Percentiles rank a stretch among this genome's conserved stretches.
Conservation (phyloP, 2,797 vertebrate species). For the Coracias cyanogaster region DNA sequence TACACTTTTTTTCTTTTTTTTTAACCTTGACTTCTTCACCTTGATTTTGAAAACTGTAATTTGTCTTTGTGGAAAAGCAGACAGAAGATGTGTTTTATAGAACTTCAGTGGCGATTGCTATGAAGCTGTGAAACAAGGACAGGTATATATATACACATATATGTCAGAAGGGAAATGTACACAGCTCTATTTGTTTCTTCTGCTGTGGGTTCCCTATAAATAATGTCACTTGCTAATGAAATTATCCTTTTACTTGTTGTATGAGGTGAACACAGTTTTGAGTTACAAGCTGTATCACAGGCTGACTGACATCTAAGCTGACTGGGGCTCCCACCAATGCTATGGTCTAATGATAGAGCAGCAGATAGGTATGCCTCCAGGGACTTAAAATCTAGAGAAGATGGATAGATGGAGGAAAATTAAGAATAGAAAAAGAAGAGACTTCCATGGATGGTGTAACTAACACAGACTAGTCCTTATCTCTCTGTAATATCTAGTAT, state of each 20-base stretch:
- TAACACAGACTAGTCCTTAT: neutral
- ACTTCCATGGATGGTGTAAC: neutral
- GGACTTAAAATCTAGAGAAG: neutral
- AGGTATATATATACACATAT: neutral
- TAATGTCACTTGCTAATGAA: neutral
- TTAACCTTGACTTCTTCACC: neutral
- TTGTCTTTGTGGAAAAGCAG: neutral
- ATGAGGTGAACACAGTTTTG: neutral
- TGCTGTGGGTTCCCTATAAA: neutral
- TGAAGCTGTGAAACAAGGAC: neutral
- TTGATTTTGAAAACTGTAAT: neutral
- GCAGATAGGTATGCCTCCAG: neutral
- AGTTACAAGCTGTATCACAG: neutral
- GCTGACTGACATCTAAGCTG: neutral
- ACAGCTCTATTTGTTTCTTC: neutral
- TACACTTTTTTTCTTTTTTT: neutral
- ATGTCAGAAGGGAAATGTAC: neutral
- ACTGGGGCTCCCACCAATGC: neutral
- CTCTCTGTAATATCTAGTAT: neutral
- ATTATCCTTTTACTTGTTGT: neutral
- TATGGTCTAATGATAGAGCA: neutral
- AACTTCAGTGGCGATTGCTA: neutral
- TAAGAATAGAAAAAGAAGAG: neutral
- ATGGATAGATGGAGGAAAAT: neutral
- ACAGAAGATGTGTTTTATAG: neutral